Evolutionary conservation across 2,797 vertebrate genomes (phyloP).

Genomic region (Cottoperca gobio): DNA sequence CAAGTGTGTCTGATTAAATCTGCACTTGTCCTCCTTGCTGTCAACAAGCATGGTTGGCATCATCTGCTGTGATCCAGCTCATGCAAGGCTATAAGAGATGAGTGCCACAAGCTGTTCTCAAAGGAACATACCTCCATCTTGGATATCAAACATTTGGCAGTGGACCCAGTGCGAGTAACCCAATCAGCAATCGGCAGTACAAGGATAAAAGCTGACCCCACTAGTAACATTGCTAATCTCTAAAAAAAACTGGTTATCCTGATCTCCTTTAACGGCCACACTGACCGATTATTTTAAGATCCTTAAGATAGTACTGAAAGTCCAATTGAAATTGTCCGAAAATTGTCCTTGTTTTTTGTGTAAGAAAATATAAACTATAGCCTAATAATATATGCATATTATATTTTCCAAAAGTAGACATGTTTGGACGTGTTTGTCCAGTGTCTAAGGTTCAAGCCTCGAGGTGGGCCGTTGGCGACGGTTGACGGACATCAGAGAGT

Average conservation of each 20-base stretch:
- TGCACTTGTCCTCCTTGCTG: slow-evolving; percentile 68
- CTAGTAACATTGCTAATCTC: slow-evolving; percentile 62
- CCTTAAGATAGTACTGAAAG: neutral
- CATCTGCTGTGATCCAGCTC: slow-evolving; percentile 61
- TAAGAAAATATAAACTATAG: neutral
- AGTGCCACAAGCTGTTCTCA: slow-evolving; percentile 75
- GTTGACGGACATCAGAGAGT: slow-evolving; percentile 17
- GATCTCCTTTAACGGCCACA: neutral
- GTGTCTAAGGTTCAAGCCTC: neutral
- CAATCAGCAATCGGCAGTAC: slow-evolving; percentile 66
- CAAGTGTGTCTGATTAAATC: slow-evolving; percentile 70
- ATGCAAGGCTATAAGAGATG: slow-evolving; percentile 63
- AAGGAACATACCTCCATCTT: slow-evolving; percentile 81
- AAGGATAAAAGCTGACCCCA: slow-evolving; percentile 60
- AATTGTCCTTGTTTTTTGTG: no score
- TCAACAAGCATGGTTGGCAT: slow-evolving; percentile 74
- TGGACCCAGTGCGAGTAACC: slow-evolving; percentile 72
- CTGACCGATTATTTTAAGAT: slow-evolving; percentile 22
- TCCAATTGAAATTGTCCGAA: neutral
- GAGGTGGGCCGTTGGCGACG: neutral
- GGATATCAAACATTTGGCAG: slow-evolving; percentile 85
- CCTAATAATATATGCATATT: neutral
- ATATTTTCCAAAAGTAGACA: neutral
- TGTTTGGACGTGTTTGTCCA: neutral
- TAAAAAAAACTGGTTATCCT: slow-evolving; percentile 59